Evolutionary conservation across 2,797 vertebrate species (phyloP), one percentile per base, ranked within the genome.

Genomic region (Ibycter americanus): DNA sequence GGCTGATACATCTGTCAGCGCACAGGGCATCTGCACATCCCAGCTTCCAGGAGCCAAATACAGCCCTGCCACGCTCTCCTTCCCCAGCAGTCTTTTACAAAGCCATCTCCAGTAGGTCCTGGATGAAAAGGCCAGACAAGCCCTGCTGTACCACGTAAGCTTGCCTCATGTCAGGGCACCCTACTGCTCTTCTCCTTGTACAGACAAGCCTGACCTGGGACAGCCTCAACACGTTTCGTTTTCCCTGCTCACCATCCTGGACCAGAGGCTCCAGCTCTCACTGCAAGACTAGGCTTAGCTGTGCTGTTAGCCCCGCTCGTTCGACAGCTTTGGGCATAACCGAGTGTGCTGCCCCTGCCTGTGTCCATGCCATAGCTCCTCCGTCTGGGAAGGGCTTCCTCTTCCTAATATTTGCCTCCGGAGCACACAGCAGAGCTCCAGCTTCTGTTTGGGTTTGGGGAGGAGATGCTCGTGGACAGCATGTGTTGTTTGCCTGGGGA

Each of bases 1-100:
- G 5, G 1, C 36, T 1, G 0, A 23, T 9, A 36, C 4, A 55
- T 11, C 23, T 27, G 22, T 27, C n/a, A 52, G 44, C 62, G 59
- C 9, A 38, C 23, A 16, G 52, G 20, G 17, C 1, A 4, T 36
- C 51, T 12, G 0, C 38, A 38, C 38, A 11, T 55, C 36, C 66
- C 63, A 49, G n/a, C 31, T 76, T 66, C 56, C 46, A 56, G 54
- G 23, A 89, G 52, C 21, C 58, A 58, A 27, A 55, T 9, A 13
- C 36, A 47, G 42, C n/a, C 49, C 6, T 9, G 55, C 31, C 58
- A 32, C 0, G 0, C 7, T 40, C 31, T 83, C 38, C 55, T 76
- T 87, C 68, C 70, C 44, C 40, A 46, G 27, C 32, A 63, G 38
- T 16, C 61, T 71, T 66, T 46, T 46, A 70, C 68, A 85, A 67